Evolutionary conservation across 2,888 invertebrate genomes (phyloP).

Genomic region (Lithosia quadra): DNA sequence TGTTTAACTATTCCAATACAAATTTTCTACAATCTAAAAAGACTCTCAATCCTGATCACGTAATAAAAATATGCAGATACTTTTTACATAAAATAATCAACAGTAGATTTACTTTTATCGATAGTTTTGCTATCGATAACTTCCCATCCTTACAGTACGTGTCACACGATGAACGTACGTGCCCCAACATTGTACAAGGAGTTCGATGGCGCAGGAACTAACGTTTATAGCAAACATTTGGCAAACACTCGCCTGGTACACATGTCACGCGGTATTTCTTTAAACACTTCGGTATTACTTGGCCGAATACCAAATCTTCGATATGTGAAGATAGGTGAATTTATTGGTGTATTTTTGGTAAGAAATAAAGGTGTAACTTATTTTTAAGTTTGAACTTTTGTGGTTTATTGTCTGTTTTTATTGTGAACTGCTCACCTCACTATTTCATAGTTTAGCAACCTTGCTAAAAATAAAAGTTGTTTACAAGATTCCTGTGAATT

Average conservation of each 20-base stretch:
- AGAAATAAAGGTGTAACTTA: background rate
- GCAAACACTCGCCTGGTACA: constrained; percentile 25
- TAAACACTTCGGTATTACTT: constrained; percentile 23
- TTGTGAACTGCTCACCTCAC: too few relatives aligned
- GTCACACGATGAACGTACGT: constrained; percentile 41
- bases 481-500: too few relatives aligned
- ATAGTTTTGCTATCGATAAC: constrained; percentile 24
- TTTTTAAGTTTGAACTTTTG: background rate
- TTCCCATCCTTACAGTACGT: constrained; percentile 39
- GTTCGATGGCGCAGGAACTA: constrained; percentile 34
- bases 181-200: constrained; percentile 42
- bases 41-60: background rate
- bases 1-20: too few relatives aligned
- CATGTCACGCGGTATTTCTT: constrained; percentile 22
- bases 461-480: too few relatives aligned
- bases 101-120: constrained; percentile 2
- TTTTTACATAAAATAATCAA: background rate
- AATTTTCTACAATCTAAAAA: background rate
- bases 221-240: constrained; percentile 31
- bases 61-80: background rate
- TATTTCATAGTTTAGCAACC: too few relatives aligned
- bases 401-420: background rate
- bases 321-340: background rate
- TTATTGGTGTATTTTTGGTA: background rate
- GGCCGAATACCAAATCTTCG: constrained; percentile 17